Conservation (phyloP, 2,113 vertebrate species). For the Gnathonemus longibarbis region DNA sequence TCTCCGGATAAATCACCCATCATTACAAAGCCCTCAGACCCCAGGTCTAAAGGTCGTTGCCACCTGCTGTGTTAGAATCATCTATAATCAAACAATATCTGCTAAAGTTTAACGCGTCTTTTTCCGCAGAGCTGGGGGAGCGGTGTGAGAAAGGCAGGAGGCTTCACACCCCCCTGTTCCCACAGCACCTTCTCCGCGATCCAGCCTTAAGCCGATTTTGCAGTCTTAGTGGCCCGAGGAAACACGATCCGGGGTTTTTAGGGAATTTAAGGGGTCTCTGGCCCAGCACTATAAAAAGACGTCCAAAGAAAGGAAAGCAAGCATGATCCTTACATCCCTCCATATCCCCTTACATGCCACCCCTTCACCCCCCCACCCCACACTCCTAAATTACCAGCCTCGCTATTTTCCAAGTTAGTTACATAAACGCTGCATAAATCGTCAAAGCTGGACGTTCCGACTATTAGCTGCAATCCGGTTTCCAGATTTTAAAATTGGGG, state of each 20-base stretch:
- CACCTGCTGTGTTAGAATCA: neutral
- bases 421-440: neutral
- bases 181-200: neutral
- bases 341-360: neutral
- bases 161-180: neutral
- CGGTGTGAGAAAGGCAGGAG: neutral
- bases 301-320: neutral
- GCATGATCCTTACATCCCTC: neutral
- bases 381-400: neutral
- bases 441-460: neutral
- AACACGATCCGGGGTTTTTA: neutral
- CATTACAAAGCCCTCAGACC: neutral
- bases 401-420: neutral
- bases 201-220: neutral
- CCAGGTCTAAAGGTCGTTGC: neutral
- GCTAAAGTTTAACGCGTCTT: neutral
- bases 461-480: neutral
- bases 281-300: neutral
- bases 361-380: neutral
- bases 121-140: neutral
- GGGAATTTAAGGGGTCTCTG: constrained; percentile 1
- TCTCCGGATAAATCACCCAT: neutral
- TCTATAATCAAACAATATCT: neutral
- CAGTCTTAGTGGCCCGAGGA: neutral
- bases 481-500: neutral